Evolutionary conservation across 1,140 invertebrate species (phyloP), one percentile per base, ranked within the genome.

Genomic region (Armadillidium nasatum): DNA sequence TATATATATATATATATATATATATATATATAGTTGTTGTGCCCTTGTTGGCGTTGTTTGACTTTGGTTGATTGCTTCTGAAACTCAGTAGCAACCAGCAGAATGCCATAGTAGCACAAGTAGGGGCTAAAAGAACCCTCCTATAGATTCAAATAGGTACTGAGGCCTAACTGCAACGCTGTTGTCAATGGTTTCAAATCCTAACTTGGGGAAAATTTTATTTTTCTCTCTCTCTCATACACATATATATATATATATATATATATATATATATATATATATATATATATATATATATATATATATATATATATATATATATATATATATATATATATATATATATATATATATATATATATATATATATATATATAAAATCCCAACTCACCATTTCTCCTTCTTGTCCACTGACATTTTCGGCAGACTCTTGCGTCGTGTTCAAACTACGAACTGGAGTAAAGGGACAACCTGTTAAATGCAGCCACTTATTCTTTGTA

Each of bases 381-480:
- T 13, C 43, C 6, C 6, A 44, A 83, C 81, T 83, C 77, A 83
- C 82, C 82, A 83, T 83, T 78, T 83, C 82, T 10, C 82, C 80
- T 73, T 83, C 81, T 23, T 81, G 81, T 60, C 77, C 80, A 69
- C 72, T 81, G 21, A 79, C 68, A 67, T 73, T 79, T 46, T 81
- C 80, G 44, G 77, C 78, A 19, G 82, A 83, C 70, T 82, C 82
- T 68, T 79, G 71, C 60, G 79, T 82, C 46, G 81, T 80, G 77
- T 82, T 82, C 68, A 84, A 78, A 79, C 82, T 83, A 79, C 81
- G 82, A 22, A 83, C 81, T 75, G 83, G 83, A 60, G 83, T 84
- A 73, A 82, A 83, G 76, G 83, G 83, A 75, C 83, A 84, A 74
- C 82, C 83, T 84, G 78, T 11, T 19, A 15, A 75, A 15, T 67